Conservation (phyloP, 2,888 invertebrate genomes). For the Gasteruption jaculator region DNA sequence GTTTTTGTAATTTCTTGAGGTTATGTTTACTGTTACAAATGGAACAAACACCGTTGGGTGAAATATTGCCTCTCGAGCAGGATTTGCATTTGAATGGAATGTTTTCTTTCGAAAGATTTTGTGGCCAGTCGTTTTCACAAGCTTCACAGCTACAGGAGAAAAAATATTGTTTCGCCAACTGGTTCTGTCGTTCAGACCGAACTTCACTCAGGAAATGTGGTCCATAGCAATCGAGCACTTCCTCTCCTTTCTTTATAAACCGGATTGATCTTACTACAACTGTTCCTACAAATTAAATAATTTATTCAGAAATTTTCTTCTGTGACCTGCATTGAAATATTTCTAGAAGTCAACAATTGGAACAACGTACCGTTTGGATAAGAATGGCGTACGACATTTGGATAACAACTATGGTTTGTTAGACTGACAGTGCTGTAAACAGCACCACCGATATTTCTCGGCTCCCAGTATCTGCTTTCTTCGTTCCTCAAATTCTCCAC, state of each 20-base stretch:
- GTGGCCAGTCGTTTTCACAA: slow-evolving; percentile 49
- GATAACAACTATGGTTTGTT: slow-evolving; percentile 53
- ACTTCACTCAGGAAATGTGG: slow-evolving; percentile 47
- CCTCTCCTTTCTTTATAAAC: slow-evolving; percentile 46
- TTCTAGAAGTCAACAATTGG: not conserved
- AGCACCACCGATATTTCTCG: slow-evolving; percentile 50
- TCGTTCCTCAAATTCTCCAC: slow-evolving; percentile 42
- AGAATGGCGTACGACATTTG: slow-evolving; percentile 50
- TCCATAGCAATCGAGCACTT: slow-evolving; percentile 53
- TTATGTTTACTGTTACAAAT: slow-evolving; percentile 32
- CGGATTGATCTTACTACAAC: slow-evolving; percentile 42
- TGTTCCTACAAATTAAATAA: slow-evolving; percentile 30
- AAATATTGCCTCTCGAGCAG: slow-evolving; percentile 23
- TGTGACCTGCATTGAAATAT: not conserved
- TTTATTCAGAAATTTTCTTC: not conserved
- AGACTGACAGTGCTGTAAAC: slow-evolving; percentile 53
- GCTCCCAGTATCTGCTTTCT: slow-evolving; percentile 36
- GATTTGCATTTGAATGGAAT: slow-evolving; percentile 34
- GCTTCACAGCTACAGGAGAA: slow-evolving; percentile 50
- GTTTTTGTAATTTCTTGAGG: slow-evolving; percentile 27
- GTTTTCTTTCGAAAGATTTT: slow-evolving; percentile 28
- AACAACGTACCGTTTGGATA: slow-evolving; percentile 38
- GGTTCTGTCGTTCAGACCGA: slow-evolving; percentile 37
- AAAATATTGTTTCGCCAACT: slow-evolving; percentile 48
- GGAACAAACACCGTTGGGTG: slow-evolving; percentile 17